Evolutionary conservation across 2,797 vertebrate genomes (phyloP).

Genomic region (Trachops cirrhosus): DNA sequence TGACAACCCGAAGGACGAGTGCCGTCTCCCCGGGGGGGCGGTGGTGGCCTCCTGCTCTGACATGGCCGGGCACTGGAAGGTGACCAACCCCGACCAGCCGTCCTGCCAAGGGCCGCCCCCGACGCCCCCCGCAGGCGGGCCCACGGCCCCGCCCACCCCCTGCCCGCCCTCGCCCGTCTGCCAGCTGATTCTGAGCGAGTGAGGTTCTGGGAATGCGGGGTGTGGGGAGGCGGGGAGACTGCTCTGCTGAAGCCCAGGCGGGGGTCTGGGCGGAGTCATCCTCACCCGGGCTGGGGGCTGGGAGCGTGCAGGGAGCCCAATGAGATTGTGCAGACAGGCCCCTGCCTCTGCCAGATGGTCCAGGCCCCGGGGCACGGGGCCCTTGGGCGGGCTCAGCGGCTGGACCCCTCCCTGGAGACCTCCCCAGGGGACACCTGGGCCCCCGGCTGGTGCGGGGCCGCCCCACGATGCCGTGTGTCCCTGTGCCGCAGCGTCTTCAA

Average conservation of each 20-base stretch:
- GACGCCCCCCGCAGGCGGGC: accelerated
- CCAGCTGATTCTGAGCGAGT: constrained; percentile 82
- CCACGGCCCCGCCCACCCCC: background rate
- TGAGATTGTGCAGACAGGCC: too few relatives aligned
- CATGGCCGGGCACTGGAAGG: constrained; percentile 83
- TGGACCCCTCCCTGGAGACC: accelerated
- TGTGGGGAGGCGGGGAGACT: background rate
- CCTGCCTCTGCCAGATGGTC: background rate
- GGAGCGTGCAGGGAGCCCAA: accelerated
- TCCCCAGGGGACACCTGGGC: accelerated
- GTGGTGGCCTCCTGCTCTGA: constrained; percentile 79
- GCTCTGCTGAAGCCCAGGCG: accelerated
- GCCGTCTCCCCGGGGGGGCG: constrained; percentile 81
- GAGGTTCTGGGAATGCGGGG: constrained; percentile 49
- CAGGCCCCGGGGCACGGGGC: accelerated
- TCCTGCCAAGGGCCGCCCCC: constrained; percentile 46
- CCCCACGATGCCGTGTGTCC: accelerated
- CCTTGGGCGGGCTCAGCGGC: accelerated
- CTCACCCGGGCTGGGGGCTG: background rate
- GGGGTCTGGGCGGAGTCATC: accelerated
- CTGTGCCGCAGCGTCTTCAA: constrained; percentile 74
- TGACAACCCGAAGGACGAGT: constrained; percentile 81
- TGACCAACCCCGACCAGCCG: constrained; percentile 23
- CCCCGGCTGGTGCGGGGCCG: accelerated
- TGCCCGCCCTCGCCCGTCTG: constrained; percentile 62